Base-by-base conservation (phyloP, 2,113 vertebrate genomes). In the Leucoraja erinaceus region DNA sequence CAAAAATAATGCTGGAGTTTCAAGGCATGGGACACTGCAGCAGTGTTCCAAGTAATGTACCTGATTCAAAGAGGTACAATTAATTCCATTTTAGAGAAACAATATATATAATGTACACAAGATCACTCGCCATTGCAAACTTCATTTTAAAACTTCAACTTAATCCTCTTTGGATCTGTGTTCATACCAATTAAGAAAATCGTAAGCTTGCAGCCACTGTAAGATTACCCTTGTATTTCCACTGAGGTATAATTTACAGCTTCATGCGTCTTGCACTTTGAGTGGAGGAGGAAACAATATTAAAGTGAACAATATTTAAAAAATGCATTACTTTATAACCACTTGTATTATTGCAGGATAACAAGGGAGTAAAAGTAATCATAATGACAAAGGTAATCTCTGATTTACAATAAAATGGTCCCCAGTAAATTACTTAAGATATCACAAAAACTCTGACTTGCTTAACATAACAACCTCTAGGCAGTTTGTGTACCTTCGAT, bases 341-440 rank as follows among this genome's bases (percentile, higher is more conserved):
- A 72, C 33, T 25, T 91, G 90, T 72, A 54, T 74, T 90, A 90
- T 28, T 90, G 61, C 88, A 90, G 31, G 31, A 47, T 90, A 47
- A 70, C 63, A 91, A 54, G 90, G 22, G 38, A 20, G 31, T 72
- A 68, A 72, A 91, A 54, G 47, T 72, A 70, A 72, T 70, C 4
- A 25, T 33, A 91, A 54, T 72, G 31, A 54, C 33, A 54, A 91
- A 54, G 81, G 22, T 72, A 91, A 91, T 25, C 90, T 38, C 31
- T 68, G 31, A 90, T 90, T 68, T 90, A 68, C 28, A 90, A 3
- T 66, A 63, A 31, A 66, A 2, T 28, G 56, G 47, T 28, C 83
- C 22, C 56, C 54, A 59, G 10, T 33, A 38, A 33, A 68, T 31
- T 91, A 54, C 38, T 74, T 54, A 72, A 72, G 28, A 28, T 28